Evolutionary conservation across 2,113 vertebrate species (phyloP).

Genomic region (Parus major): DNA sequence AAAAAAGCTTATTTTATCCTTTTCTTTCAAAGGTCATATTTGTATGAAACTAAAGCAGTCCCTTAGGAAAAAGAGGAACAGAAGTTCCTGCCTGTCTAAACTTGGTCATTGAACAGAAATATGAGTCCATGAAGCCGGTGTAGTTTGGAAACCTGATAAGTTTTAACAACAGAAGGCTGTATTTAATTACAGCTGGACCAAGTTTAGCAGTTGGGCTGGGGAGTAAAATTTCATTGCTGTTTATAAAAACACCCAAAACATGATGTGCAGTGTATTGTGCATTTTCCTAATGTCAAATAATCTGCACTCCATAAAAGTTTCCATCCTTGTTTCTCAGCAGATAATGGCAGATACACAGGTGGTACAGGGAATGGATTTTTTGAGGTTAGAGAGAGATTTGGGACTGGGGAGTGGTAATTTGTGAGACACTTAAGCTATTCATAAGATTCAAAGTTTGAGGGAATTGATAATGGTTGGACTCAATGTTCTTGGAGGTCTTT

Average conservation of each 20-base stretch:
- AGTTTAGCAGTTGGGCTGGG: not conserved
- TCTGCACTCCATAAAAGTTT: not conserved
- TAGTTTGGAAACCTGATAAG: not conserved
- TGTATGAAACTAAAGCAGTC: conserved; percentile 22
- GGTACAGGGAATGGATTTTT: fast-evolving
- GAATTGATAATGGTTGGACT: not conserved
- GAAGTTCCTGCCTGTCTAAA: not conserved
- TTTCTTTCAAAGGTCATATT: not conserved
- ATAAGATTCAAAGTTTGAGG: not conserved
- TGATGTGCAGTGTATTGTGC: fast-evolving
- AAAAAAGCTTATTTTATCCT: conserved; percentile 24
- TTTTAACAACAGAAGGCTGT: not conserved
- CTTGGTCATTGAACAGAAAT: not conserved
- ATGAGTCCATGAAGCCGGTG: not conserved
- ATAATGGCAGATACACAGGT: not conserved
- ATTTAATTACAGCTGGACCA: not conserved
- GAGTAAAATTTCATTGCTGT: not conserved
- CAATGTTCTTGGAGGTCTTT: not conserved
- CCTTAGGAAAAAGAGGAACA: not conserved
- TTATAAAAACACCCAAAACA: not conserved
- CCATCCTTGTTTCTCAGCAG: not conserved
- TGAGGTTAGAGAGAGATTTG: not conserved
- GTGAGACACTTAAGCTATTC: not conserved
- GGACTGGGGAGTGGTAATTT: not conserved
- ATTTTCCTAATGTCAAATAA: not conserved